Evolutionary conservation across 2,113 vertebrate genomes (phyloP), one percentile per base, ranked within the genome.

Genomic region (Bubo bubo): DNA sequence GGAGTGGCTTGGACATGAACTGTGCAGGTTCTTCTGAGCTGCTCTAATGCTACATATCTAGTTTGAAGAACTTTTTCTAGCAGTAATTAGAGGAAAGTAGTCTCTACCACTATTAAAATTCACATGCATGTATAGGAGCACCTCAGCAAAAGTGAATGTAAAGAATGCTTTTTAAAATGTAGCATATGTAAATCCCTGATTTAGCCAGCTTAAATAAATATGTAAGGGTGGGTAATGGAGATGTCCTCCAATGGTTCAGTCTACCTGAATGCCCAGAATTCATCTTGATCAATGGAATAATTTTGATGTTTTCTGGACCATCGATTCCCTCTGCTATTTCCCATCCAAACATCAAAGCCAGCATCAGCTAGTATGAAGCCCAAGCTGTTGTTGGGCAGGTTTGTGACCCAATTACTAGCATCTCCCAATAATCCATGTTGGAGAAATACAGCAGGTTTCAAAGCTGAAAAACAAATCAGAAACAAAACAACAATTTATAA

Each of bases 201-300:
- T 73, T 80, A 85, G 6, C 2, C 47, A 75, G 30, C 15, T 92
- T 45, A 76, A 80, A 79, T 34, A 49, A 60, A 43, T 22, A 56
- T 6, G 3, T 41, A 56, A 41, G 2, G 4, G 22, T 45, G 11
- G 26, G 12, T 7, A 43, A 15, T 23, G 10, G 37, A 68, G 62
- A 59, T 52, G 12, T 6, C 13, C 60, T 76, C 32, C 27, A 84
- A 26, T 23, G 15, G 4, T 47, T 72, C 43, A 37, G 43, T 64
- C 26, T 98, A 99, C 99, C 99, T 99, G 97, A 99, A 99, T 84
- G 88, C 96, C 99, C 99, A 99, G 98, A 98, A 99, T 55, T 98
- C 97, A 1, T 98, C 96, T 66, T 98, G 89, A 34, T 98, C 74
- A 2, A 97, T 96, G 4, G 73, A 90, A 49, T 99, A 98, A 4